Base-by-base conservation (phyloP, 2,113 vertebrate species). In the Mandrillus leucophaeus region DNA sequence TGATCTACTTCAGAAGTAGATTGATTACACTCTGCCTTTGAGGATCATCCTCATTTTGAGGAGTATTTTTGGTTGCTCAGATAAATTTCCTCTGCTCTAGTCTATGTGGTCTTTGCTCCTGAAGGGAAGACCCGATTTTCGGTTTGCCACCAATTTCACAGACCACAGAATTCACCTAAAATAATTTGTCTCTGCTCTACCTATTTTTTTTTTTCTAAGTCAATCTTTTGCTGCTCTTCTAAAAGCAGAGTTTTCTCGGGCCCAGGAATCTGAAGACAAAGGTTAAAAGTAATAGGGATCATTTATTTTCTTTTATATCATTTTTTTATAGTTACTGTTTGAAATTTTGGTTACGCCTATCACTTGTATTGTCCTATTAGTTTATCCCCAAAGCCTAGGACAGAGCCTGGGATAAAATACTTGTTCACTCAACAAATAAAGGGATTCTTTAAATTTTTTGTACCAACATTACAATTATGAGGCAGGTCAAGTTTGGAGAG, bases 61-160 rank as follows among this genome's bases (percentile, higher is more conserved):
- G 20, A 73, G 5, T 9, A 35, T 32, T 70, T 89, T 40, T 27
- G 13, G 6, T 11, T 64, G 8, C 61, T 88, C 30, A 30, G 59
- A n/a, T 20, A 45, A n/a, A 40, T 14, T 5, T 1, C 6, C 14
- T 25, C 12, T 57, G 2, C 6, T 3, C 10, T 43, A 11, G 27
- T 32, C 30, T 38, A n/a, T 4, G 5, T 4, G 13, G 8, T n/a
- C 50, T 61, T 23, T n/a, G 9, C 30, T 75, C 9, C 32, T 72
- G 30, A 72, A 82, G 14, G 11, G 23, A 38, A 80, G 32, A 38
- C 0, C 20, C 16, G 5, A 35, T 76, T 85, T 76, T 40, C 73
- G 80, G 30, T 35, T 61, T 68, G 75, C 25, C 7, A 9, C 16
- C 23, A 66, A n/a, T 22, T n/a, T 55, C 2, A 27, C 32, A 84